These are phyloP conservation scores for Caranx melampygus DNA, from an alignment of 2,113 vertebrate species.

Conservation along the genomic window DNA sequence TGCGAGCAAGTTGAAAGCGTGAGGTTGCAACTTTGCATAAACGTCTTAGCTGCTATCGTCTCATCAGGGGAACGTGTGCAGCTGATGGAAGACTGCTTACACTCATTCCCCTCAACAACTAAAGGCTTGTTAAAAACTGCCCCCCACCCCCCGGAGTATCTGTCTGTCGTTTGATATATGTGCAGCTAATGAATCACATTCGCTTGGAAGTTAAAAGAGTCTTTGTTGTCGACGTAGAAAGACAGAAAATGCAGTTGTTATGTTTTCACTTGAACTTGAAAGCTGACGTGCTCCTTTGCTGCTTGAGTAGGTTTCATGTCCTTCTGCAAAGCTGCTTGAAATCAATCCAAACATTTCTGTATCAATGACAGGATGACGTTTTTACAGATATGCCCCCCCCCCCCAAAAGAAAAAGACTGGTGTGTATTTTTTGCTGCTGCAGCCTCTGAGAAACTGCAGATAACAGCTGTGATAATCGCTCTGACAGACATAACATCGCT, in stretches of 20 bases:
- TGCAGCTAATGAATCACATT: conserved; percentile 59
- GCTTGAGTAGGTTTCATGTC: not conserved
- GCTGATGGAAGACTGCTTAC: conserved; percentile 80
- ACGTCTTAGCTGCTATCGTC: conserved; percentile 59
- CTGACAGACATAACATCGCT: conserved; percentile 60
- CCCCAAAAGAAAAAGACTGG: not conserved
- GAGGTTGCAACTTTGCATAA: conserved; percentile 76
- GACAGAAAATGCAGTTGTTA: not conserved
- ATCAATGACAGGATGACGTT: not conserved
- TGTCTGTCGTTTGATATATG: conserved; percentile 40
- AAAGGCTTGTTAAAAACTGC: conserved; percentile 83
- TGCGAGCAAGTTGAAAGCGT: conserved; percentile 72
- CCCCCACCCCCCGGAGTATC: conserved; percentile 4
- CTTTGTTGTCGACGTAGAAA: conserved; percentile 27
- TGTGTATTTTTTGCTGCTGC: not conserved
- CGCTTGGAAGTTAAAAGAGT: conserved; percentile 22
- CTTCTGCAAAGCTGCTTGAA: conserved; percentile 2
- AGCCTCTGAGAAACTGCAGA: conserved; percentile 44
- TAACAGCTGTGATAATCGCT: conserved; percentile 57
- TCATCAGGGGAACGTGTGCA: conserved; percentile 79
- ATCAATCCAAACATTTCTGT: conserved; percentile 4
- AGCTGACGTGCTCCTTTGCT: not conserved
- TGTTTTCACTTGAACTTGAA: conserved; percentile 6
- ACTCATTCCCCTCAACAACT: conserved; percentile 74
- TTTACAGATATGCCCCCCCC: not conserved